Percentiles rank a stretch among this genome's conserved stretches.
Conservation (phyloP, 2,113 vertebrate species). For the Haliaeetus leucogaster region DNA sequence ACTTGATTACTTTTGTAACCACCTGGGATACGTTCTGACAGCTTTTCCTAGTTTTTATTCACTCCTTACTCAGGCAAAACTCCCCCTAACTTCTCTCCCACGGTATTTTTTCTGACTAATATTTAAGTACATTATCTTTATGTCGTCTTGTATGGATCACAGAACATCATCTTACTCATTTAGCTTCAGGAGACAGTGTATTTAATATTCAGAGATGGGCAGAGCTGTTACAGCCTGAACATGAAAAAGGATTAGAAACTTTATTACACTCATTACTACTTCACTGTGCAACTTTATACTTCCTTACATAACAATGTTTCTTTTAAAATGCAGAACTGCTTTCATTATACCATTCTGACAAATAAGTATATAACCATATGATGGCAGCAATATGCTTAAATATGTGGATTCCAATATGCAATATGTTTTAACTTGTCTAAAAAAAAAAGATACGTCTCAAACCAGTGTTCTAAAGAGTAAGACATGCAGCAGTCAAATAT, state of each 20-base stretch:
- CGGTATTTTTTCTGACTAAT: not conserved
- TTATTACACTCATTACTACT: not conserved
- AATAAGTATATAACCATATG: conserved; percentile 35
- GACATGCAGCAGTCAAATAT: not conserved
- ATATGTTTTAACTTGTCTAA: not conserved
- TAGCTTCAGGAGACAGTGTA: not conserved
- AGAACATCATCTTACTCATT: not conserved
- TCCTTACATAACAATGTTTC: not conserved
- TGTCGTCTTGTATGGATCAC: not conserved
- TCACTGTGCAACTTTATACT: not conserved
- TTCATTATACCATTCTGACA: not conserved
- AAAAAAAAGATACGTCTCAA: not conserved
- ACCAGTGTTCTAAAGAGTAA: not conserved
- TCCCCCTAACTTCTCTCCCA: not conserved
- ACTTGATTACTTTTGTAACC: not conserved
- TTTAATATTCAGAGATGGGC: not conserved
- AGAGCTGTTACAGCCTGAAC: not conserved
- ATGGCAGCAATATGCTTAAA: conserved; percentile 59
- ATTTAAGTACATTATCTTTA: not conserved
- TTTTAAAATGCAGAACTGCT: not conserved
- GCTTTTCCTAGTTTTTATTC: not conserved
- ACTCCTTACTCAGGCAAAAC: not conserved
- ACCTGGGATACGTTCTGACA: not conserved
- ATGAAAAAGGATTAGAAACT: not conserved
- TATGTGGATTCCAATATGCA: not conserved